Evolutionary conservation across 1,140 invertebrate species (phyloP), one percentile per base, ranked within the genome.

Genomic region (Achroia grisella): DNA sequence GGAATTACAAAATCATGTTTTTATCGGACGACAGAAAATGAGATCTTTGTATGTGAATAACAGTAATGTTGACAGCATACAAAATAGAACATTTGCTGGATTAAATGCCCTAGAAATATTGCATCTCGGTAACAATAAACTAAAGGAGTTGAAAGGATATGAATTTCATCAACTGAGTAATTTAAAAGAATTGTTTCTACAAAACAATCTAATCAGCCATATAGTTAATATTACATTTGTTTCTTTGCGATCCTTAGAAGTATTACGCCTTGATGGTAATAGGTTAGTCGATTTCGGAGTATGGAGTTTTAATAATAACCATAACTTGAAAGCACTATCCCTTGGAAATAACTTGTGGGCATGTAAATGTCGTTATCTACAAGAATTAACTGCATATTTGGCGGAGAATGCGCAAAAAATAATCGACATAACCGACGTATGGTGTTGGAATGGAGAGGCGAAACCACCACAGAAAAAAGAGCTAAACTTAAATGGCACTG

Each of bases 81-180:
- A 95, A 72, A 97, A 98, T 74, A 91, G 94, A 56, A 97, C 96
- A 1, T 98, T 97, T 83, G 96, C 96, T 66, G 95, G 95, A 8
- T 83, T 97, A 36, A 92, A 92, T 58, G 90, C 93, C 35, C 86
- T 98, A 39, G 90, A 94, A 82, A 89, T 90, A 33, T 86, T 98
- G 1, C 94, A 97, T 75, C 87, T 98, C 32, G 93, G 96, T 62
- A 91, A 95, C 70, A 98, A 98, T 82, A 88, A 89, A 39, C 87
- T 98, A 27, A 89, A 87, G 37, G 89, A 92, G 48, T 85, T 98
- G 6, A 91, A 94, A 54, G 96, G 96, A 8, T 96, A 92, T 75
- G 96, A 98, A 82, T 97, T 98, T 70, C 94, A 96, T 62, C 92
- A 94, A 70, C 79, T 98, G 10, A 88, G 89, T 4, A 90, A 93